These are phyloP conservation scores for Exocentrus adspersus DNA, from an alignment of 2,888 invertebrate genomes.

Conservation along the genomic window DNA sequence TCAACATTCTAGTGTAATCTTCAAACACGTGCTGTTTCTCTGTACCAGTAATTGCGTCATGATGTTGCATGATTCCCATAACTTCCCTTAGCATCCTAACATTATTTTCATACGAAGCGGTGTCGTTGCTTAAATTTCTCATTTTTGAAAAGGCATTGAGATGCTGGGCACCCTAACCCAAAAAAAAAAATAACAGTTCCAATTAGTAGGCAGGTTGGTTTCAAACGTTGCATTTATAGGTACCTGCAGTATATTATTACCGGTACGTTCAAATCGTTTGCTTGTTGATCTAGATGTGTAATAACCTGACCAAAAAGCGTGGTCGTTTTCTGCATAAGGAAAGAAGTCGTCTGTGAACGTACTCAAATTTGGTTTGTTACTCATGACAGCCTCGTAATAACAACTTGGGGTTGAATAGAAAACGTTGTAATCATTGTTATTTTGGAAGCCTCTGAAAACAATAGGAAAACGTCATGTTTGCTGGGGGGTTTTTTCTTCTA, in stretches of 20 bases:
- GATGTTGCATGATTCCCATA: constrained; percentile 89
- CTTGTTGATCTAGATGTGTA: constrained; percentile 83
- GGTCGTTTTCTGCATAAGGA: constrained; percentile 72
- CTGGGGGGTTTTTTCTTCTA: no score
- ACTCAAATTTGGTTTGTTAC: constrained; percentile 60
- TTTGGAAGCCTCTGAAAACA: constrained; percentile 24
- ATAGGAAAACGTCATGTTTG: no score
- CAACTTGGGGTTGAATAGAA: constrained; percentile 88
- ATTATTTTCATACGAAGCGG: constrained; percentile 22
- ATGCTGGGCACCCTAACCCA: constrained; percentile 24
- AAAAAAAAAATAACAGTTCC: not conserved
- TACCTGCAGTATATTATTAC: constrained; percentile 80
- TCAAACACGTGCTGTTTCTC: constrained; percentile 85
- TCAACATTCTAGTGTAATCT: constrained; percentile 75
- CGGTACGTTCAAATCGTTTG: constrained; percentile 78
- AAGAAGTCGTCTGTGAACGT: constrained; percentile 71
- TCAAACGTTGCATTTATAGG: no score
- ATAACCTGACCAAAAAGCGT: constrained; percentile 82
- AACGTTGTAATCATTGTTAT: constrained; percentile 70
- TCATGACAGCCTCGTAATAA: constrained; percentile 80
- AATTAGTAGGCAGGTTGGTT: no score
- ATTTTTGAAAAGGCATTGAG: constrained; percentile 31
- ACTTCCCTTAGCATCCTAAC: constrained; percentile 56
- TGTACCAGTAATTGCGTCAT: constrained; percentile 88
- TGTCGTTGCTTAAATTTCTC: constrained; percentile 2